These are phyloP conservation scores for Agrochola circellaris DNA, from an alignment of 2,888 invertebrate genomes.

Conservation along the genomic window DNA sequence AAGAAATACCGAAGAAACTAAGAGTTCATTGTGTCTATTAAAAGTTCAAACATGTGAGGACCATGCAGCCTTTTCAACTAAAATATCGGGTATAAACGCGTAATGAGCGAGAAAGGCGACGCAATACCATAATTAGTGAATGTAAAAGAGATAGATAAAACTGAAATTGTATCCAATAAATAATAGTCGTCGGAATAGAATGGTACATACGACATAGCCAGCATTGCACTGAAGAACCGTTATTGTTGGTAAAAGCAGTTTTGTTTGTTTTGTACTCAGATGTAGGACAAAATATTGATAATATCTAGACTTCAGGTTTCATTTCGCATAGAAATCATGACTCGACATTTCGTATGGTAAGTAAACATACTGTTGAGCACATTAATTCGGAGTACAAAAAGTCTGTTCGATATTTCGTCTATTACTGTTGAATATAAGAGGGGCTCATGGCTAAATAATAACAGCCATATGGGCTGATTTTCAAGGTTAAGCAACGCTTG, in stretches of 20 bases:
- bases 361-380: neutral
- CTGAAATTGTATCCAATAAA: conserved; percentile 10
- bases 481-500: no score
- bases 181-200: conserved; percentile 19
- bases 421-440: no score
- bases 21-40: no score
- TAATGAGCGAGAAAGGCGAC: no score
- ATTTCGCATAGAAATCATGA: conserved; percentile 2
- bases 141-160: neutral
- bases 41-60: no score
- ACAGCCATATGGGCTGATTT: no score
- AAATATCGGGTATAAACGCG: neutral
- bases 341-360: neutral
- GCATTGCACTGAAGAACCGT: conserved; percentile 18
- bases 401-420: neutral
- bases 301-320: conserved; percentile 5
- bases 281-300: conserved; percentile 29
- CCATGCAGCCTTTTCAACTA: neutral
- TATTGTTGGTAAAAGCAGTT: conserved; percentile 16
- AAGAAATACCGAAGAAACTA: no score
- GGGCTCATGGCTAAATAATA: no score
- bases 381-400: neutral
- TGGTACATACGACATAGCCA: neutral
- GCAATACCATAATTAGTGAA: neutral
- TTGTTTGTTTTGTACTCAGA: conserved; percentile 38